Evolutionary conservation across 2,113 vertebrate species (phyloP).

Genomic region (Acrocephalus arundinaceus): DNA sequence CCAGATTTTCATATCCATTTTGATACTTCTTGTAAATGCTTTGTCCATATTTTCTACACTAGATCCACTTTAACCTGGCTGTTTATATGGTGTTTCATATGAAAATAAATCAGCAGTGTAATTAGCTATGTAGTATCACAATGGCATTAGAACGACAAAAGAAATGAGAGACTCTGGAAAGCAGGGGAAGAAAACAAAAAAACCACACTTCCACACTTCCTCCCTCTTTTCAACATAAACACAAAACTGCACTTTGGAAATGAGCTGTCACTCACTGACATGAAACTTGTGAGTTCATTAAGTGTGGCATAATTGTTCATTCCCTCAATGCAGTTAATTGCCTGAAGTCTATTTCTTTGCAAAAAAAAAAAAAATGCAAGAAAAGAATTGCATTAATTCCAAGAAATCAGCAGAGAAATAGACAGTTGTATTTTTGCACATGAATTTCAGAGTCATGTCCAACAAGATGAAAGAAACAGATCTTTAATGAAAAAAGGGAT

Average conservation of each 20-base stretch:
- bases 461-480: not conserved
- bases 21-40: not conserved
- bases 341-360: not conserved
- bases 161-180: not conserved
- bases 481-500: not conserved
- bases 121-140: not conserved
- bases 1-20: not conserved
- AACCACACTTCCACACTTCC: not conserved
- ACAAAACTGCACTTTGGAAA: not conserved
- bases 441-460: not conserved
- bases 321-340: not conserved
- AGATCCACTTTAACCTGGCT: not conserved
- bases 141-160: not conserved
- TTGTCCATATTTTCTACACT: not conserved
- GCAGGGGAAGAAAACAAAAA: not conserved
- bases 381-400: not conserved
- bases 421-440: not conserved
- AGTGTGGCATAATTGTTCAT: not conserved
- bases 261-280: not conserved
- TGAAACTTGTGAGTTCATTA: not conserved
- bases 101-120: not conserved
- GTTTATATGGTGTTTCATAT: not conserved
- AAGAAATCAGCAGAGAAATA: not conserved
- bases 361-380: not conserved
- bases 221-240: not conserved